Evolutionary conservation across 2,888 invertebrate species (phyloP).

Genomic region (Ormyrus labotus): DNA sequence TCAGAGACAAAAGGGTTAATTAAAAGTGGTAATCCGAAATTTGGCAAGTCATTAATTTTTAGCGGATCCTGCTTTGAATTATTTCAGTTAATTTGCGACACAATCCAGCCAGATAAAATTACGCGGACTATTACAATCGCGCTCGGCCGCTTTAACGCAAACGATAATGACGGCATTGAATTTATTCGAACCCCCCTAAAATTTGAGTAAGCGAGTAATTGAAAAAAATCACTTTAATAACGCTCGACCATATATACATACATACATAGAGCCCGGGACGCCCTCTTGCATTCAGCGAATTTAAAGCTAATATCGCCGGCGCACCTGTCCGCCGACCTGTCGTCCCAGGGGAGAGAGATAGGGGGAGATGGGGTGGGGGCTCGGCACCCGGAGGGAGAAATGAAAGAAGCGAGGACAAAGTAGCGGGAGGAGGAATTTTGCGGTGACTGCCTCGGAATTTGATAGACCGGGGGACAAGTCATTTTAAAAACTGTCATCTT

Average conservation of each 20-base stretch:
- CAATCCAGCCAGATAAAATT: slow-evolving; percentile 20
- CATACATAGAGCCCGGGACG: background rate
- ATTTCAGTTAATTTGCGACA: slow-evolving; percentile 12
- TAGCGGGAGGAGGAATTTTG: slow-evolving; percentile 39
- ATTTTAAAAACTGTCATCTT: slow-evolving; percentile 57
- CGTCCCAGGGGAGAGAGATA: slow-evolving; percentile 11
- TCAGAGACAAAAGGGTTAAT: no score
- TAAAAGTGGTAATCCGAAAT: background rate
- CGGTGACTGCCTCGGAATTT: slow-evolving; percentile 54
- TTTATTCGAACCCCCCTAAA: slow-evolving; percentile 9
- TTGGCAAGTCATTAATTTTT: background rate
- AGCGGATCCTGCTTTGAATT: slow-evolving; percentile 2
- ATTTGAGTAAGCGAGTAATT: slow-evolving; percentile 29
- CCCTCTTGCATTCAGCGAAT: slow-evolving; percentile 20
- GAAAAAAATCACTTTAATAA: slow-evolving; percentile 48
- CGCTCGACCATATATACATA: background rate
- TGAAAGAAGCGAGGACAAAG: slow-evolving; percentile 13
- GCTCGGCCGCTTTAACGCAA: slow-evolving; percentile 11
- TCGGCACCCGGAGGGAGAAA: slow-evolving; percentile 11
- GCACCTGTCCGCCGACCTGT: slow-evolving; percentile 1
- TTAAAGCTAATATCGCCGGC: slow-evolving; percentile 50
- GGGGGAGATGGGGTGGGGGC: background rate
- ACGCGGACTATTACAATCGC: slow-evolving; percentile 10
- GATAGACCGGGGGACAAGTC: slow-evolving; percentile 54
- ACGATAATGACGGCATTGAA: slow-evolving; percentile 42